phyloP scores from a whole-genome alignment of 2,797 vertebrate genomes.

The Tokudaia muenninki region DNA sequence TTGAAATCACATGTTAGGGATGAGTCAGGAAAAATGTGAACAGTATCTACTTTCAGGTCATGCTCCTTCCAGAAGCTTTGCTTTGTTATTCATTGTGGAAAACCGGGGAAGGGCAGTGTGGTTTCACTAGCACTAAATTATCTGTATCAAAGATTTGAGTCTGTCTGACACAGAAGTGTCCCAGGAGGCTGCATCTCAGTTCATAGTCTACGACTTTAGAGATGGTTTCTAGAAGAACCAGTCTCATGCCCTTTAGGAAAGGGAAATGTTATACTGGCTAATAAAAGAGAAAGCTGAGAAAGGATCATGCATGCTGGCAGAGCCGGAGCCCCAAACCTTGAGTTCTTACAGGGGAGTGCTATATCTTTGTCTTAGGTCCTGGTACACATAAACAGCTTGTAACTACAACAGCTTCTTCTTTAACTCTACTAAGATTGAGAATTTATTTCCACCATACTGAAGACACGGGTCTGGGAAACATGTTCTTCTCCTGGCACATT shows the following conservation, averaged over 20 bases:
- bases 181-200: background rate
- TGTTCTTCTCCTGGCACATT: background rate
- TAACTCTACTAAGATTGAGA: background rate
- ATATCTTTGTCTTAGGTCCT: background rate
- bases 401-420: background rate
- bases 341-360: background rate
- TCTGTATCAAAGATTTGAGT: background rate
- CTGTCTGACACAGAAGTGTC: background rate
- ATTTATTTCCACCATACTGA: background rate
- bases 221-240: background rate
- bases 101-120: background rate
- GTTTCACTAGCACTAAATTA: background rate
- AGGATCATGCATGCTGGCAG: background rate
- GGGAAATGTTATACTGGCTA: background rate
- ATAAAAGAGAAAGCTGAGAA: background rate
- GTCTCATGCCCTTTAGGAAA: background rate
- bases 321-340: background rate
- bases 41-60: background rate
- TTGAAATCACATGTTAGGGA: conserved; percentile 21
- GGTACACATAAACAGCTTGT: background rate
- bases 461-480: background rate
- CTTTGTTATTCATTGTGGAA: background rate
- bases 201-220: background rate
- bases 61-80: background rate
- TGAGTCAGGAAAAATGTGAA: background rate